Evolutionary conservation across 2,888 invertebrate species (phyloP).

Genomic region (Chromoteleia sp.): DNA sequence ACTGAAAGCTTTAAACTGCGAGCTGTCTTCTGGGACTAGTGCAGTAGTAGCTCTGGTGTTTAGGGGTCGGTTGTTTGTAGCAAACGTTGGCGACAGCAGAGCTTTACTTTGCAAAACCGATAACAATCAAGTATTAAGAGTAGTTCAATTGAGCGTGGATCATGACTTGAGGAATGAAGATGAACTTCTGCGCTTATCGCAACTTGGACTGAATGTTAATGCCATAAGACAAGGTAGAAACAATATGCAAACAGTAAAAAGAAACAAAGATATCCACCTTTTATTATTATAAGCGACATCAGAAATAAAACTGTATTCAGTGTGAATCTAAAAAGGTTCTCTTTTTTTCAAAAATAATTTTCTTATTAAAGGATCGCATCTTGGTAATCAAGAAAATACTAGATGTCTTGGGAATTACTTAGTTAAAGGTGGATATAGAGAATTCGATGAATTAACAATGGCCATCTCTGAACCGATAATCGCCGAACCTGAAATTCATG

Average conservation of each 20-base stretch:
- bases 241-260: too few relatives aligned
- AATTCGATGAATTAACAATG: slow-evolving; percentile 89
- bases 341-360: background rate
- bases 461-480: slow-evolving; percentile 92
- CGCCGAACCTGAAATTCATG: slow-evolving; percentile 93
- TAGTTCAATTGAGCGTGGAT: slow-evolving; percentile 93
- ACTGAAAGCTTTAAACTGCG: slow-evolving; percentile 90
- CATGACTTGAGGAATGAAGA: slow-evolving; percentile 94
- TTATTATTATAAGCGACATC: too few relatives aligned
- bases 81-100: slow-evolving; percentile 94
- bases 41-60: slow-evolving; percentile 93
- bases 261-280: too few relatives aligned
- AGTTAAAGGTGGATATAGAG: slow-evolving; percentile 94
- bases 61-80: slow-evolving; percentile 92
- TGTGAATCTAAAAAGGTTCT: too few relatives aligned
- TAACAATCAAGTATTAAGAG: slow-evolving; percentile 90
- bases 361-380: slow-evolving; percentile 86
- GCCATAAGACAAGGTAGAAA: slow-evolving; percentile 87
- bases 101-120: slow-evolving; percentile 93
- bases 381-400: slow-evolving; percentile 93
- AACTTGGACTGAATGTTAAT: slow-evolving; percentile 90
- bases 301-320: too few relatives aligned
- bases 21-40: slow-evolving; percentile 93
- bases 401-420: slow-evolving; percentile 95
- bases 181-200: slow-evolving; percentile 91